Evolutionary conservation across 2,797 vertebrate genomes (phyloP), one percentile per base, ranked within the genome.

Genomic region (Capromys pilorides): DNA sequence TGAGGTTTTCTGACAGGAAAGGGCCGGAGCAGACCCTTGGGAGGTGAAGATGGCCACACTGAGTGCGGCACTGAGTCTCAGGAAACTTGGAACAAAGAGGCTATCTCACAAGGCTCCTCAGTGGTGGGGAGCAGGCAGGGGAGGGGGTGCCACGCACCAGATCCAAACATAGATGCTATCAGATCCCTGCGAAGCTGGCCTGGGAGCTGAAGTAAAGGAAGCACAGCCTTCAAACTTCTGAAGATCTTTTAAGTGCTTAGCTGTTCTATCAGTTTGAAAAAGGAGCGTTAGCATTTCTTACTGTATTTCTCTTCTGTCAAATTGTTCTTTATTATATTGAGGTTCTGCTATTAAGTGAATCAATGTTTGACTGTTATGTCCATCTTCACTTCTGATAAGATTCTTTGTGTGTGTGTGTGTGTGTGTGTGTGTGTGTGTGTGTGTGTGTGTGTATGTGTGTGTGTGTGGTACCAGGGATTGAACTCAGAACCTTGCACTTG

Each of bases 111-210:
- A 2, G 62, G 31, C 5, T 22, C 45, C 16, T 49, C 33, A 3
- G n/a, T 11, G 13, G 69, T 2, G 19, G 2, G 0, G 0, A 4
- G 21, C 39, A 22, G 8, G 9, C 11, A 5, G 41, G 18, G 45
- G 22, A 18, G 11, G 9, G 2, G 22, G 22, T 28, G 22, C 78
- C 69, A n/a, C 2, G n/a, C 10, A 13, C 24, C 22, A 26, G 6
- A 33, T 82, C 6, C 0, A 18, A 39, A 21, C 6, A 3, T 1
- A 13, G 10, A 14, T 0, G 7, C 41, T 26, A 5, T 22, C 59
- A 33, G 69, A 31, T 18, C n/a, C 18, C 41, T 24, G 24, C 1
- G 1, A 12, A 36, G 49, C 69, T 19, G 59, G 18, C 51, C 26
- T 86, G 19, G 21, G 79, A 69, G 78, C 83, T 39, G 8, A 41